Conservation (phyloP, 2,113 vertebrate species). For the Amblyornis subalaris region DNA sequence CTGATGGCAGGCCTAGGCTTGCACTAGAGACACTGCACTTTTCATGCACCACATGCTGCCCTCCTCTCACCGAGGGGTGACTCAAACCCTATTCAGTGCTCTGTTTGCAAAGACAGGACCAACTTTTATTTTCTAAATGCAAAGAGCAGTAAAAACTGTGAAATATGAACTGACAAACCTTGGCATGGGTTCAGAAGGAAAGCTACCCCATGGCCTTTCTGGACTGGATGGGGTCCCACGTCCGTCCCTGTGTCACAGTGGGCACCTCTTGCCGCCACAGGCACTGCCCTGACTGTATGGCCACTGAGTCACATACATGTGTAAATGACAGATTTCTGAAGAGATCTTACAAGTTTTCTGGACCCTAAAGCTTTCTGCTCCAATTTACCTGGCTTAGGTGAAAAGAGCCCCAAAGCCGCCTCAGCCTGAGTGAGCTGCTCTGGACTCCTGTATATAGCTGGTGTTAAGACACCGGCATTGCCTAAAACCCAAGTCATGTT, state of each 20-base stretch:
- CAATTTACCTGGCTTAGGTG: neutral
- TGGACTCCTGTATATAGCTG: neutral
- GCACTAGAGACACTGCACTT: neutral
- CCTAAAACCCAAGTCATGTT: neutral
- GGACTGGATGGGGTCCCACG: accelerated
- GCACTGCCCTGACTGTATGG: neutral
- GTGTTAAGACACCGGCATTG: neutral
- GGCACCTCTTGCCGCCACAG: accelerated
- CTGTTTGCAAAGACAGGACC: neutral
- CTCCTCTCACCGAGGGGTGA: neutral
- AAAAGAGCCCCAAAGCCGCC: neutral
- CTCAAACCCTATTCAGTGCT: accelerated
- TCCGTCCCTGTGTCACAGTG: neutral
- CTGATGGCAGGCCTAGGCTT: neutral
- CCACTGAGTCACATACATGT: neutral
- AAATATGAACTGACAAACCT: neutral
- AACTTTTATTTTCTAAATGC: neutral
- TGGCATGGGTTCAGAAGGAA: neutral
- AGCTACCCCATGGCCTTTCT: neutral
- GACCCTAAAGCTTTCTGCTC: neutral
- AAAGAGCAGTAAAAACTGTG: neutral
- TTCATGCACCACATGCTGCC: accelerated
- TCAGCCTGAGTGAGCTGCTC: neutral
- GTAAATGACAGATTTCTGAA: neutral
- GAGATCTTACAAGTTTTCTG: neutral